Evolutionary conservation across 37 sponge, comb jelly and placozoan genomes (phyloP), one percentile per base, ranked within the genome.

Genomic region (Haliclona indistincta): DNA sequence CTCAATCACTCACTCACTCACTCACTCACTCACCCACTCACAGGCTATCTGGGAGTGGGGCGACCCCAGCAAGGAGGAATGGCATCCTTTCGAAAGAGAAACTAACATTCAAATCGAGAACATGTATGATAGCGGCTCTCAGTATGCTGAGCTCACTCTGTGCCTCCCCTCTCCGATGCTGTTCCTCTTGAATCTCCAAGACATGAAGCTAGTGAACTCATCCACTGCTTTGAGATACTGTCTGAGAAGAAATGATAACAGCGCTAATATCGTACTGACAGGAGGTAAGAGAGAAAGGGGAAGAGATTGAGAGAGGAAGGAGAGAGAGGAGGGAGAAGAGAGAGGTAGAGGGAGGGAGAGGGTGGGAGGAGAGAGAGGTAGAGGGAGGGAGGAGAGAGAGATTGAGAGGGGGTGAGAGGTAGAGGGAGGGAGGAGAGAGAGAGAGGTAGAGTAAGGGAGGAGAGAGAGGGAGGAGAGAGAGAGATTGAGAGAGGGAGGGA

Each of bases 1-100:
- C n/a, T n/a, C n/a, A n/a, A n/a, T n/a, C n/a, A n/a, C n/a, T n/a
- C n/a, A n/a, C n/a, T n/a, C n/a, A n/a, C n/a, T n/a, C n/a, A n/a
- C n/a, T n/a, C n/a, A n/a, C n/a, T n/a, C n/a, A n/a, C n/a, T n/a
- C 6, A 4, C 65, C 25, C 54, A 29, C 42, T 52, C 26, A 32
- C 81, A 90, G 91, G 91, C 81, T 23, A 81, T 90, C 44, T 90
- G 91, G 91, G 86, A 90, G 56, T 90, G 91, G 91, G 77, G 85
- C 7, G 81, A 86, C 17, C 63, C 63, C 15, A 20, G 43, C 20
- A 75, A 79, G 51, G 78, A 58, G 72, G 71, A 73, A 53, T 90
- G 91, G 91, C 86, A 90, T 52, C 81, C 91, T 26, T 90, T 81
- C 70, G 79, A 85, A 38, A 66, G 86, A 22, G 76, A 75, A 10